Evolutionary conservation across 2,888 invertebrate species (phyloP).

Genomic region (Acanthoscelides obtectus): DNA sequence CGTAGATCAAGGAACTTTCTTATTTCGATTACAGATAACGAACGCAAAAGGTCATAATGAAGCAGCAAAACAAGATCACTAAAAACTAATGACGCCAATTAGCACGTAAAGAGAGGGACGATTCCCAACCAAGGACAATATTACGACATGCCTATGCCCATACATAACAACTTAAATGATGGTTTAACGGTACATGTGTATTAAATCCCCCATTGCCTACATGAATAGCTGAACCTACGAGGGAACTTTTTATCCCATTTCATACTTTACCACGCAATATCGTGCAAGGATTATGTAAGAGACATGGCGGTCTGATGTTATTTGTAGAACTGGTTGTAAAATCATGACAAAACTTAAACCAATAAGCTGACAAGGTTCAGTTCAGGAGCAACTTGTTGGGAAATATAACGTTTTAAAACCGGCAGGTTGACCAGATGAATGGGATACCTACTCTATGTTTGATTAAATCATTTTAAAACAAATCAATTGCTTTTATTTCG

Average conservation of each 20-base stretch:
- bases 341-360: not conserved
- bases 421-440: too few species aligned
- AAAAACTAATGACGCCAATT: not conserved
- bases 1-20: too few species aligned
- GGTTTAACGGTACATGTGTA: not conserved
- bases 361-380: too few species aligned
- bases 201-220: not conserved
- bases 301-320: not conserved
- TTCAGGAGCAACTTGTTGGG: too few species aligned
- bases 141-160: not conserved
- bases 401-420: too few species aligned
- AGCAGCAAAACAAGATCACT: too few species aligned
- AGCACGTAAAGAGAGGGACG: not conserved
- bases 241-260: not conserved
- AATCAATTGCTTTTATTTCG: too few species aligned
- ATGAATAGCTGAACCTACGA: not conserved
- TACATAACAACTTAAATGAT: not conserved
- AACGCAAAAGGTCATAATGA: too few species aligned
- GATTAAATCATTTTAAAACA: too few species aligned
- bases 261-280: not conserved
- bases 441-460: too few species aligned
- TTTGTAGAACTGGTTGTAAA: not conserved
- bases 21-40: too few species aligned
- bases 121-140: not conserved
- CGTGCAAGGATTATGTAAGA: not conserved